These are phyloP conservation scores for Nephrocerus scutellatus DNA, from an alignment of 2,888 invertebrate genomes.

Conservation along the genomic window DNA sequence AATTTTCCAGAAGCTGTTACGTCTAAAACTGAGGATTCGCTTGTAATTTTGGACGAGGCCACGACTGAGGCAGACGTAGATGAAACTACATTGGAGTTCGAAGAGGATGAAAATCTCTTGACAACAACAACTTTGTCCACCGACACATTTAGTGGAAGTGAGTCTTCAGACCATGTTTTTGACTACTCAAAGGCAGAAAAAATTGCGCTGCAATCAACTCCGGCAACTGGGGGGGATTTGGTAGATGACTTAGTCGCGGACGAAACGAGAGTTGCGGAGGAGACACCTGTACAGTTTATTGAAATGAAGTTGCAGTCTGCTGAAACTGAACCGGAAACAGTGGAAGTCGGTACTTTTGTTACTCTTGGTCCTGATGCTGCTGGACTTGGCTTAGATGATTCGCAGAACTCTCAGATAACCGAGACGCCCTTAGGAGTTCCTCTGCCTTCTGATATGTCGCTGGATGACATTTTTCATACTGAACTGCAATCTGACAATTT, in stretches of 20 bases:
- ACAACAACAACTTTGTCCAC: too few relatives aligned
- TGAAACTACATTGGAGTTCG: neutral
- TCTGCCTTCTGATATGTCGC: constrained; percentile 36
- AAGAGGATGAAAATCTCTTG: constrained; percentile 5
- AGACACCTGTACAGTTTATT: constrained; percentile 5
- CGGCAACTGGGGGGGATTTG: constrained; percentile 1
- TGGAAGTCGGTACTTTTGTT: neutral
- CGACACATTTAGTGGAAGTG: too few relatives aligned
- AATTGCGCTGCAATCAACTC: constrained; percentile 4
- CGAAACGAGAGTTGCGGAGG: constrained; percentile 4
- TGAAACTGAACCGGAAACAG: constrained; percentile 5
- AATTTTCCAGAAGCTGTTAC: too few relatives aligned
- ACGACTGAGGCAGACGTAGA: constrained; percentile 8
- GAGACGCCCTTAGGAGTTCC: too few relatives aligned
- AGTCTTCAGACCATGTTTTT: too few relatives aligned
- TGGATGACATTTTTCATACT: constrained; percentile 27
- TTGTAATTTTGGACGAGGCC: constrained; percentile 2
- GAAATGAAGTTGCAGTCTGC: constrained; percentile 22
- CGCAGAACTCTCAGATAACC: too few relatives aligned
- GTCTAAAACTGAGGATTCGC: neutral
- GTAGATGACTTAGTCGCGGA: constrained; percentile 11
- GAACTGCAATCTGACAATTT: constrained; percentile 40
- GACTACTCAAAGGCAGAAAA: constrained; percentile 12
- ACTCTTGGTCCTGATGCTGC: constrained; percentile 7
- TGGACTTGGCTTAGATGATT: constrained; percentile 12